Base-by-base conservation (phyloP, 2,888 invertebrate genomes). In the Candidula unifasciata region DNA sequence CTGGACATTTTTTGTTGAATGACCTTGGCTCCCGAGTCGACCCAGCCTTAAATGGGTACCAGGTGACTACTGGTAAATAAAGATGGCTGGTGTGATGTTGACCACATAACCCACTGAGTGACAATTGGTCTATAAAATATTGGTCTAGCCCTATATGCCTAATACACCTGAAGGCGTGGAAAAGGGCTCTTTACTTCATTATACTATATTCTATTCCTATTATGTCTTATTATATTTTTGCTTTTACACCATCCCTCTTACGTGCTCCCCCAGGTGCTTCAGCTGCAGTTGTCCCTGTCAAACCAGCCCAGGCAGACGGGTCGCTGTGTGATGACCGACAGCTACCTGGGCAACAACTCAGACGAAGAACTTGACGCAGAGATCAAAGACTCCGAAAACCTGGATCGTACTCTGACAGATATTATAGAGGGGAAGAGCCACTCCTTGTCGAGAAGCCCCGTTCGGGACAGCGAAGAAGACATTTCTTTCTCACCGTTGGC, bases 391-490 rank as follows among this genome's bases (percentile, higher is more conserved):
- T 91, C 92, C 3, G 91, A 91, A 82, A 91, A 88, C 81, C 87
- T 92, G 54, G 91, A 92, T 83, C 87, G 89, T 77, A 92, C 92
- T 16, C 87, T 92, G 76, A 90, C 91, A 0, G 92, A 92, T 84
- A 91, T 92, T 69, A 90, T 92, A 33, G 92, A 92, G 79, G 91
- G 92, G 10, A 90, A 74, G 66, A 80, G 84, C 16, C 85, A 71
- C 10, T 54, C 69, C 8, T 54, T 30, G n/a, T 66, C 60, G 13
- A 44, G 79, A 8, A 35, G 21, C 3, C 54, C 68, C 21, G 68
- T 78, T 2, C 64, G 78, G 3, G 76, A 82, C 0, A 64, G 5
- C 13, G 69, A 77, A 3, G 69, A 77, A 3, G 69, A 83, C 13
- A 69, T 30, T 30, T 27, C 27, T 6, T 21, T 21, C 1, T 37